Conservation (phyloP, 2,888 invertebrate species). For the Scrobipalpa atriplicella region DNA sequence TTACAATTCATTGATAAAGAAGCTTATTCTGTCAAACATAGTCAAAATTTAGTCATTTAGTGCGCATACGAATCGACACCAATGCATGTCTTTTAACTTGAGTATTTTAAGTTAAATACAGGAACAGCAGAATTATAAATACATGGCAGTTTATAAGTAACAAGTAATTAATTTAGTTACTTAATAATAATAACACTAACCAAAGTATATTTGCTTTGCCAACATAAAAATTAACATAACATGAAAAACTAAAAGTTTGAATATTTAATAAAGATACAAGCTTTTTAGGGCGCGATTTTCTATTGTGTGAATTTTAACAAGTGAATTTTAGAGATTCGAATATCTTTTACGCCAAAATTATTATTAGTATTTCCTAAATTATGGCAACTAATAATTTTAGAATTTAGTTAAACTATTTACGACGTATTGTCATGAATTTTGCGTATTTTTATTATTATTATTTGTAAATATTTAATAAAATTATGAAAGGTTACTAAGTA, state of each 20-base stretch:
- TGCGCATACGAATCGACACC: no score
- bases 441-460: background rate
- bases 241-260: no score
- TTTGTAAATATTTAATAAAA: background rate
- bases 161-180: no score
- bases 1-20: no score
- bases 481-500: background rate
- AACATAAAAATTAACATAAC: no score
- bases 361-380: background rate
- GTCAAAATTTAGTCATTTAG: no score
- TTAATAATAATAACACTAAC: no score
- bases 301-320: slow-evolving; percentile 33
- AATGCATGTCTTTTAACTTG: slow-evolving; percentile 1
- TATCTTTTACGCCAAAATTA: slow-evolving; percentile 7
- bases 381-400: slow-evolving; percentile 1
- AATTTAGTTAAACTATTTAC: background rate
- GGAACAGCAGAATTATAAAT: background rate
- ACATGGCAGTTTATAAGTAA: background rate
- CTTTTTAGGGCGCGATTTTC: background rate
- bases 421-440: slow-evolving; percentile 1
- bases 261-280: no score
- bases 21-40: no score
- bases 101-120: slow-evolving; percentile 15
- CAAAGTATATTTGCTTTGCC: background rate
- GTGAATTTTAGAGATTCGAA: slow-evolving; percentile 26